Evolutionary conservation across 2,113 vertebrate species (phyloP).

Genomic region (Delphinus delphis): DNA sequence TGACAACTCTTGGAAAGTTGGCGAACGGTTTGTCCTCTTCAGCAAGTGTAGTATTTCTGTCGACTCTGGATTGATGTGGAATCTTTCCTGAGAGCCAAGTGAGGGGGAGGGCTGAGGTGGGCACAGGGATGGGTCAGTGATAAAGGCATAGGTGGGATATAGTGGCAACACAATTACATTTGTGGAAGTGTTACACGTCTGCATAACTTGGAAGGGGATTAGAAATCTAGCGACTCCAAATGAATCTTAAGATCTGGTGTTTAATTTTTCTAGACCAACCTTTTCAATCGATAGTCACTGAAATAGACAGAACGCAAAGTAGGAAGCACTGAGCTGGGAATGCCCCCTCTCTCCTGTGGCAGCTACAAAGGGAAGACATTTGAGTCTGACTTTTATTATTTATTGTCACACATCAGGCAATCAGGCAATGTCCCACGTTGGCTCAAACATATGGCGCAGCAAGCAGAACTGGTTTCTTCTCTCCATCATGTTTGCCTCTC

Average conservation of each 20-base stretch:
- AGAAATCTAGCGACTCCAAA: neutral
- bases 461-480: rapidly evolving
- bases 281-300: neutral
- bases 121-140: rapidly evolving
- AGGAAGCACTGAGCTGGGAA: rapidly evolving
- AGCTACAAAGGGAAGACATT: rapidly evolving
- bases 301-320: neutral
- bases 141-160: neutral
- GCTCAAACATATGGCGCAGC: neutral
- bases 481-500: neutral
- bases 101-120: too few species aligned
- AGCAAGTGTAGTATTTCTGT: neutral
- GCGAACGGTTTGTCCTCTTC: neutral
- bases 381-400: neutral
- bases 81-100: neutral
- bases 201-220: neutral
- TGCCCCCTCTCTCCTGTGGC: neutral
- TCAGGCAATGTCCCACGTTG: neutral
- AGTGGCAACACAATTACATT: neutral
- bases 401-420: neutral
- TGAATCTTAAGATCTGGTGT: neutral
- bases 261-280: neutral
- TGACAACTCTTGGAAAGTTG: neutral
- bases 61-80: neutral
- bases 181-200: rapidly evolving